These are phyloP conservation scores for Heptranchias perlo DNA, from an alignment of 2,113 vertebrate species.

Conservation along the genomic window DNA sequence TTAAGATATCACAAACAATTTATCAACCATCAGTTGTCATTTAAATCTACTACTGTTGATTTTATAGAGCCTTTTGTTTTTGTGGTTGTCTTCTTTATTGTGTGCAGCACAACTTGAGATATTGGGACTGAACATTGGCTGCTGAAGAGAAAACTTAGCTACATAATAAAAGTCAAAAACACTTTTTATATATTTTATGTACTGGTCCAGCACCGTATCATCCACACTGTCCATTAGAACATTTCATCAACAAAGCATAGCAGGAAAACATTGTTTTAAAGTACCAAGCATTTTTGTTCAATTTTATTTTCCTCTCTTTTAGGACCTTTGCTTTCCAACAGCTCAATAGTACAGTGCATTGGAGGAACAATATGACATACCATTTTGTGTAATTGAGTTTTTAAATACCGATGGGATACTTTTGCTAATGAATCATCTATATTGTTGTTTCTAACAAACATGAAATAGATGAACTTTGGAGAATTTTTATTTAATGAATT, in stretches of 20 bases:
- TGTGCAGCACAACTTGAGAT: neutral
- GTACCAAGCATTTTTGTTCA: neutral
- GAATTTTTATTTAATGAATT: neutral
- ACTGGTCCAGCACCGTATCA: neutral
- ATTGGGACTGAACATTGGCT: neutral
- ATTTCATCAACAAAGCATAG: neutral
- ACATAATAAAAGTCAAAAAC: neutral
- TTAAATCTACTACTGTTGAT: neutral
- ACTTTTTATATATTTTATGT: neutral
- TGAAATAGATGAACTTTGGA: neutral
- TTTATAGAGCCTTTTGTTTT: neutral
- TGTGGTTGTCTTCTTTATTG: neutral
- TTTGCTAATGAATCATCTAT: neutral
- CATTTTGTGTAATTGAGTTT: neutral
- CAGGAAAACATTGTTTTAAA: neutral
- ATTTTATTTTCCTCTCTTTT: neutral
- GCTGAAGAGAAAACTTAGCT: neutral
- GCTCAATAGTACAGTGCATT: neutral
- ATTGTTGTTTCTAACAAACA: neutral
- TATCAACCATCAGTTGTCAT: neutral
- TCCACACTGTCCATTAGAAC: neutral
- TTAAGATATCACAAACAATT: neutral
- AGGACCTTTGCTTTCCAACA: neutral
- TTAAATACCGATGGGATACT: neutral
- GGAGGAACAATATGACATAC: neutral